These are phyloP conservation scores for Sebastes cheni DNA, from an alignment of 2,797 vertebrate species.

Conservation along the genomic window DNA sequence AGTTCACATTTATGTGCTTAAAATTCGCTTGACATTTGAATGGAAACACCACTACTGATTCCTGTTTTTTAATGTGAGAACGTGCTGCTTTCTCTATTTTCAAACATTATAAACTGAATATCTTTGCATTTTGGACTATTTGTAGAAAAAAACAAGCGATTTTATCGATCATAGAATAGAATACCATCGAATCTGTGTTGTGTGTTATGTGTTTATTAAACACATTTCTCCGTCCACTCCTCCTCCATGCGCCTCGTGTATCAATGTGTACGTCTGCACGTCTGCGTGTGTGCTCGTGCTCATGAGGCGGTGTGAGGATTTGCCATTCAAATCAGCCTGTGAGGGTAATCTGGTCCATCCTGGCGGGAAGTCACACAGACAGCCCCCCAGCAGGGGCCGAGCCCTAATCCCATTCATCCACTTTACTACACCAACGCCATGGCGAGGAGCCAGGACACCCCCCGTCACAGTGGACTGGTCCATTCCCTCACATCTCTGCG, in stretches of 20 bases:
- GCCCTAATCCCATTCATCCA: constrained; percentile 74
- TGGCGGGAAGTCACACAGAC: constrained; percentile 55
- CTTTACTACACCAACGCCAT: constrained; percentile 45
- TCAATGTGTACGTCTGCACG: constrained; percentile 1
- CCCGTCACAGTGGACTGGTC: constrained; percentile 36
- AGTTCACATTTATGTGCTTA: too few species aligned
- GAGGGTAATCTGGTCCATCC: constrained; percentile 69
- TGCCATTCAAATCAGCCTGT: constrained; percentile 57
- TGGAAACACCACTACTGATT: neutral
- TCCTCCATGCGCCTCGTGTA: neutral
- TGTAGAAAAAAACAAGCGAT: neutral
- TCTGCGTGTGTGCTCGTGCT: constrained; percentile 1
- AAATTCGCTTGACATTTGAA: too few species aligned
- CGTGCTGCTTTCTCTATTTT: neutral
- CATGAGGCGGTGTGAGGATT: constrained; percentile 40
- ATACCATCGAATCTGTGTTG: neutral
- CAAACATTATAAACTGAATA: neutral
- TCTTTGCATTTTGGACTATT: neutral
- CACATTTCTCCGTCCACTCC: neutral
- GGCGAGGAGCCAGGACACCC: constrained; percentile 12
- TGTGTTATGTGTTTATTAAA: neutral
- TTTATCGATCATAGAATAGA: neutral
- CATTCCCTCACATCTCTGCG: neutral
- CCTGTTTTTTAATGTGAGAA: neutral
- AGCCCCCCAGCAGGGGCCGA: constrained; percentile 32